Evolutionary conservation across 2,797 vertebrate genomes (phyloP).

Genomic region (Anisognathus igniventris): DNA sequence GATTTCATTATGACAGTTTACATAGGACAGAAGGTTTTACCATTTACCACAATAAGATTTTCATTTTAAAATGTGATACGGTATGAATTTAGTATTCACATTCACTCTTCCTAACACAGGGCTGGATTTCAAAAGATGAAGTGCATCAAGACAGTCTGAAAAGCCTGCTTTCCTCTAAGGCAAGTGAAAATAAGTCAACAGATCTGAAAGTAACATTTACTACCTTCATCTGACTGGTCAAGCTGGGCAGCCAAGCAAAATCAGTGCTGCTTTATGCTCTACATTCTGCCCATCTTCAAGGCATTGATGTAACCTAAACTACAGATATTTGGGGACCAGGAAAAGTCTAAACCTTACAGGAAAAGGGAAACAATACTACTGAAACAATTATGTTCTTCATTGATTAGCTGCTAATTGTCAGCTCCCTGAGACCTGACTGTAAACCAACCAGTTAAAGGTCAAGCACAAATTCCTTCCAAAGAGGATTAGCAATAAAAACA

Average conservation of each 20-base stretch:
- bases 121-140: neutral
- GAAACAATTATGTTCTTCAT: neutral
- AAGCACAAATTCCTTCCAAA: neutral
- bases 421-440: neutral
- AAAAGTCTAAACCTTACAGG: neutral
- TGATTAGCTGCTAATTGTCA: constrained; percentile 18
- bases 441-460: constrained; percentile 5
- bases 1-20: neutral
- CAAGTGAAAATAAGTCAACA: neutral
- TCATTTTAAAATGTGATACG: neutral
- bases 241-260: neutral
- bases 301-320: neutral
- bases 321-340: neutral
- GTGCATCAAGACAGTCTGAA: neutral
- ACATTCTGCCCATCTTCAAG: neutral
- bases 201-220: neutral
- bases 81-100: neutral
- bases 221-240: neutral
- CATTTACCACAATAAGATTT: neutral
- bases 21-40: neutral
- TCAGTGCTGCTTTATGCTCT: neutral
- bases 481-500: constrained; percentile 27
- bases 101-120: neutral
- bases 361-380: neutral
- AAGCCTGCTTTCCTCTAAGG: neutral